Conservation (phyloP, 1,140 invertebrate species). For the Bombus polaris region DNA sequence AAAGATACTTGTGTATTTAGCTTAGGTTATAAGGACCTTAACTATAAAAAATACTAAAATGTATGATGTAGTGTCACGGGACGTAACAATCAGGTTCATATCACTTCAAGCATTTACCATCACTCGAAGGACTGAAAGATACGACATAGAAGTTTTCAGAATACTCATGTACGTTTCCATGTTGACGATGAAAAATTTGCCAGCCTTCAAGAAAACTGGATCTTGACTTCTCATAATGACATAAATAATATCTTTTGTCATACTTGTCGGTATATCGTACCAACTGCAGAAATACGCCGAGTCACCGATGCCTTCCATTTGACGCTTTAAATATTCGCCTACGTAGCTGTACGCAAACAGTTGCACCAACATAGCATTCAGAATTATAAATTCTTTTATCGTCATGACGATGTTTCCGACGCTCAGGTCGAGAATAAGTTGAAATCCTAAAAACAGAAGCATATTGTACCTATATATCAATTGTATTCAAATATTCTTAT, state of each 20-base stretch:
- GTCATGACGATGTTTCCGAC: constrained; percentile 7
- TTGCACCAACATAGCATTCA: constrained; percentile 31
- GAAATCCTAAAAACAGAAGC: constrained; percentile 48
- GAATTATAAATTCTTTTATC: constrained; percentile 10
- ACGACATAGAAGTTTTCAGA: constrained; percentile 56
- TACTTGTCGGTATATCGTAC: constrained; percentile 21
- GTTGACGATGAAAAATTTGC: constrained; percentile 44
- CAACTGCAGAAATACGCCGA: constrained; percentile 33
- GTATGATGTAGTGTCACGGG: no score
- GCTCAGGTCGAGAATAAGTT: constrained; percentile 47
- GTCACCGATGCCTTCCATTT: constrained; percentile 45
- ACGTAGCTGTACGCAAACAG: constrained; percentile 49
- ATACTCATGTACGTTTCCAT: constrained; percentile 58
- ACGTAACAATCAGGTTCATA: no score
- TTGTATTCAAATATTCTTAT: neutral
- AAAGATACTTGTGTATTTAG: no score
- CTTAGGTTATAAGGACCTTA: no score
- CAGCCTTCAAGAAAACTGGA: constrained; percentile 39
- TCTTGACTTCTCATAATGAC: constrained; percentile 32
- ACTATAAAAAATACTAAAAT: no score
- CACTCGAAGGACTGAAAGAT: constrained; percentile 56
- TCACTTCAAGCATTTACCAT: constrained; percentile 40
- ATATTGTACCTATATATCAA: neutral
- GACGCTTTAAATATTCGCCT: constrained; percentile 48
- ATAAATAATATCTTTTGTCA: constrained; percentile 33